Evolutionary conservation across 2,797 vertebrate species (phyloP).

Genomic region (Ibycter americanus): DNA sequence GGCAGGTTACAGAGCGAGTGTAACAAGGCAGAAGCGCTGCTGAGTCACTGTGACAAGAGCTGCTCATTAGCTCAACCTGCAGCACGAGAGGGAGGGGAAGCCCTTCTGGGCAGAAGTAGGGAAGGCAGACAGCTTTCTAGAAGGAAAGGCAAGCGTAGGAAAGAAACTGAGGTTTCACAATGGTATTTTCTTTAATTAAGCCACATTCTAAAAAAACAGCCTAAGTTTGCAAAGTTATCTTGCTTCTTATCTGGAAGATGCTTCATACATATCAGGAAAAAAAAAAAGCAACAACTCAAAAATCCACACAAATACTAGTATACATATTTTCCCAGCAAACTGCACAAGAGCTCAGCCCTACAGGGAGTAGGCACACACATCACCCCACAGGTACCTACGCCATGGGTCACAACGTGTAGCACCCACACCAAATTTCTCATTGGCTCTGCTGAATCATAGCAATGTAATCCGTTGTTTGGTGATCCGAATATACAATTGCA

Average conservation of each 20-base stretch:
- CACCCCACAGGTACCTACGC: rapidly evolving
- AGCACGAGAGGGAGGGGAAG: conserved; percentile 21
- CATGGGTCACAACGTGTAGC: neutral
- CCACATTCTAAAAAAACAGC: neutral
- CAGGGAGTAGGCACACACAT: rapidly evolving
- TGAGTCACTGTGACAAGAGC: conserved; percentile 51
- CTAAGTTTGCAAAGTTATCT: neutral
- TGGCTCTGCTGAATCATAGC: neutral
- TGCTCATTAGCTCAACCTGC: conserved; percentile 48
- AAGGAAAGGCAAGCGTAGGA: neutral
- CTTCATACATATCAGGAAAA: rapidly evolving
- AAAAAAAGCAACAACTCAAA: neutral
- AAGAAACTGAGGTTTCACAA: neutral
- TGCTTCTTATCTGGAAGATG: neutral
- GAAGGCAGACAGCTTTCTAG: neutral
- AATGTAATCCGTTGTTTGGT: rapidly evolving
- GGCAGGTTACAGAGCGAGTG: neutral
- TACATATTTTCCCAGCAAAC: neutral
- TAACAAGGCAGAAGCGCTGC: conserved; percentile 14
- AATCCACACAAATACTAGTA: neutral
- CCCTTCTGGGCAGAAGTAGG: neutral
- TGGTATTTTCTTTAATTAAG: neutral
- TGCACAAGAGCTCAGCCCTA: neutral
- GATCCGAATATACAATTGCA: neutral
- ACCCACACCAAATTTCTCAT: neutral